These are phyloP conservation scores for Gnathonemus echidnorhynchus DNA, from an alignment of 2,113 vertebrate genomes.

Conservation along the genomic window DNA sequence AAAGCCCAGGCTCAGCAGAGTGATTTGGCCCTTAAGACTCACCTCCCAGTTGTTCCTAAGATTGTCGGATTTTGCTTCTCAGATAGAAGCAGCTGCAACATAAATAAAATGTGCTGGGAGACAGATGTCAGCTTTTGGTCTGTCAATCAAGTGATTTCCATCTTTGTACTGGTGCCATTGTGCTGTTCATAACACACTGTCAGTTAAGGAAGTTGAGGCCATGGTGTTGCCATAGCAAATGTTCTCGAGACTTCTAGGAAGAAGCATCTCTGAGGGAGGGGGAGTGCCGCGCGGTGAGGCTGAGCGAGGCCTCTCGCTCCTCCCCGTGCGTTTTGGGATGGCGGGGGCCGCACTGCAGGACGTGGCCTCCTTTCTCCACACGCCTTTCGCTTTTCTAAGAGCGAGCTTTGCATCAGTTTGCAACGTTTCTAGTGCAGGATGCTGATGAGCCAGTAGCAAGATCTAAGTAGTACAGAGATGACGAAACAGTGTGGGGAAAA, in stretches of 20 bases:
- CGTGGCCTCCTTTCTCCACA: background rate
- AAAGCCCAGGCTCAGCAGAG: background rate
- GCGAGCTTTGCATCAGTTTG: background rate
- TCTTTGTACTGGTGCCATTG: background rate
- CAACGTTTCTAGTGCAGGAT: background rate
- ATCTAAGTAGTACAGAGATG: slow-evolving; percentile 11
- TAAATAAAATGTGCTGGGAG: background rate
- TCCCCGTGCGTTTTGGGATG: background rate
- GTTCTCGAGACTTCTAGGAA: background rate
- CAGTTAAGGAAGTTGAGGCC: background rate
- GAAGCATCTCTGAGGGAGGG: background rate
- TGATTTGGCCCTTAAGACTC: background rate
- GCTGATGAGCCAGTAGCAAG: background rate
- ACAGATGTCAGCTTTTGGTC: background rate
- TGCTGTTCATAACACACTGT: background rate
- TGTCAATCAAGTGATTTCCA: background rate
- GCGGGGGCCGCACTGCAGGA: background rate
- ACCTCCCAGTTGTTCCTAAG: background rate
- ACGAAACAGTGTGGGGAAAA: background rate
- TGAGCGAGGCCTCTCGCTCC: background rate
- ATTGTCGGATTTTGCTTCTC: background rate
- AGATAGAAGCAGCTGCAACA: background rate
- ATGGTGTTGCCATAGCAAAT: background rate
- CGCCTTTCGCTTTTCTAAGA: background rate
- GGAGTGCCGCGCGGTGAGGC: background rate